Evolutionary conservation across 2,113 vertebrate species (phyloP).

Genomic region (Amazona vittata): DNA sequence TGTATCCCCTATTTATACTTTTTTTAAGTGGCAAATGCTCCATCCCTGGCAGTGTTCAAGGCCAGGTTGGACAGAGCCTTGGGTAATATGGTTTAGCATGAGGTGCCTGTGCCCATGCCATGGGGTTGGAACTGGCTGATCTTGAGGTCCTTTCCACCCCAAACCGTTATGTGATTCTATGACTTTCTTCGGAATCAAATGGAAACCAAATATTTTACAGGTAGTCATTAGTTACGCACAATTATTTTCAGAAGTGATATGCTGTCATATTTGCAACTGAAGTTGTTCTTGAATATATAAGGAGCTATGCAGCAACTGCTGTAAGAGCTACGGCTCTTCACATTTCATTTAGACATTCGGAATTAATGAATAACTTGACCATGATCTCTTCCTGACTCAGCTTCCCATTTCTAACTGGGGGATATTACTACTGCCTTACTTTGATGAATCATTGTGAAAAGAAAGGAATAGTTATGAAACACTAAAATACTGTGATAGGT

Average conservation of each 20-base stretch:
- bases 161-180: not conserved
- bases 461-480: not conserved
- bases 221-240: not conserved
- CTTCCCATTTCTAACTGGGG: not conserved
- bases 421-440: not conserved
- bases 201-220: not conserved
- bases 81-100: not conserved
- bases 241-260: not conserved
- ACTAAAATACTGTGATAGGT: not conserved
- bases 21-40: not conserved
- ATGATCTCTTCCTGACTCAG: not conserved
- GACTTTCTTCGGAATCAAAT: not conserved
- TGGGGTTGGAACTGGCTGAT: not conserved
- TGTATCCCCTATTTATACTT: not conserved
- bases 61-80: not conserved
- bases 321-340: not conserved
- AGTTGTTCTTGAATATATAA: not conserved
- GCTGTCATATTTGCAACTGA: not conserved
- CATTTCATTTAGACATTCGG: not conserved
- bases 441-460: not conserved
- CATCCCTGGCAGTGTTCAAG: not conserved
- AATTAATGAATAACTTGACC: not conserved
- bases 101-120: not conserved
- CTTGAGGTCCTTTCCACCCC: not conserved
- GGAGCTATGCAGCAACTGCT: not conserved